These are phyloP conservation scores for Pseudomyrmex dendroicus DNA, from an alignment of 1,140 invertebrate species.

Conservation along the genomic window DNA sequence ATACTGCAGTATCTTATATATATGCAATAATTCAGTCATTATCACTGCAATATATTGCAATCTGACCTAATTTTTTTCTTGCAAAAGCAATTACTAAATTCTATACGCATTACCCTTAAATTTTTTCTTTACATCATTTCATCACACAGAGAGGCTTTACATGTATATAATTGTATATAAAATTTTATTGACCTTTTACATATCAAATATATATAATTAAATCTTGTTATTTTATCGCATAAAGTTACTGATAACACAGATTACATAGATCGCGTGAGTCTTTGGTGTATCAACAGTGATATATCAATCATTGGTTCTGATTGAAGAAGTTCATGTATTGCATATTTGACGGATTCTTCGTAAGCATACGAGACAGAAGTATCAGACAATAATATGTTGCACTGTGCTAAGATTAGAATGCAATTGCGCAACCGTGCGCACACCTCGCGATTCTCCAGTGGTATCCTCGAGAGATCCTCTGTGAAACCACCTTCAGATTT, in stretches of 20 bases:
- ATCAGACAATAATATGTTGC: slow-evolving; percentile 96
- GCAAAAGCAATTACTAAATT: neutral
- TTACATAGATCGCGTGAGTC: slow-evolving; percentile 79
- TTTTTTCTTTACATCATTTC: neutral
- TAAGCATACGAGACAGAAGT: slow-evolving; percentile 96
- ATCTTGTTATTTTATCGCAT: neutral
- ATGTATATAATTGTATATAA: no score
- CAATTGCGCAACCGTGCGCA: slow-evolving; percentile 96
- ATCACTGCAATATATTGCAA: slow-evolving; percentile 12
- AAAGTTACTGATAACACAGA: neutral
- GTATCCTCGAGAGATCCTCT: slow-evolving; percentile 91
- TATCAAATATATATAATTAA: no score
- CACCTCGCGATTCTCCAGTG: slow-evolving; percentile 90
- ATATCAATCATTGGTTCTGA: slow-evolving; percentile 94
- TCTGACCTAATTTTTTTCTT: neutral
- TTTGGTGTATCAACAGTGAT: slow-evolving; percentile 89
- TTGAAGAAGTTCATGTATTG: slow-evolving; percentile 91
- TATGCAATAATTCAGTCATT: neutral
- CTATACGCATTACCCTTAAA: neutral
- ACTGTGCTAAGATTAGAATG: slow-evolving; percentile 92
- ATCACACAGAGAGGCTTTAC: no score
- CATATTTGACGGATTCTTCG: slow-evolving; percentile 94
- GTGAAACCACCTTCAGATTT: slow-evolving; percentile 92
- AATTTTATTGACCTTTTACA: no score
- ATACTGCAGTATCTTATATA: slow-evolving; percentile 46